These are phyloP conservation scores for Blera fallax DNA, from an alignment of 2,888 invertebrate species.

Conservation along the genomic window DNA sequence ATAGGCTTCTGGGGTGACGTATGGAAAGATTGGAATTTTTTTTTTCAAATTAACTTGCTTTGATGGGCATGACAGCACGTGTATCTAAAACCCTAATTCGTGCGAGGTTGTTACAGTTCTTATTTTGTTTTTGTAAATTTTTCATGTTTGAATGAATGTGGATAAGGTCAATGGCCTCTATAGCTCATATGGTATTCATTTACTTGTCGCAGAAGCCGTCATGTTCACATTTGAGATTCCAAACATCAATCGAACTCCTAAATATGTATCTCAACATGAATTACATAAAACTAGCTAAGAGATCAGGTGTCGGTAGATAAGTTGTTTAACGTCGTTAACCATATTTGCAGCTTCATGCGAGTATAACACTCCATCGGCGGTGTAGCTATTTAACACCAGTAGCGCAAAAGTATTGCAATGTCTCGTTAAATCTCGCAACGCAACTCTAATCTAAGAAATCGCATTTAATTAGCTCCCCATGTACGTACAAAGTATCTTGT, in stretches of 20 bases:
- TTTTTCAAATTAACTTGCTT: conserved; percentile 26
- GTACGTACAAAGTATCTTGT: background rate
- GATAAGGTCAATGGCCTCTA: background rate
- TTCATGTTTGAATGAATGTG: background rate
- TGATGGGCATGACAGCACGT: conserved; percentile 19
- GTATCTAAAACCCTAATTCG: conserved; percentile 49
- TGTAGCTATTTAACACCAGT: background rate
- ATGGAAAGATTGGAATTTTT: conserved; percentile 27
- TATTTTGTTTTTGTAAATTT: background rate
- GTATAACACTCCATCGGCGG: background rate
- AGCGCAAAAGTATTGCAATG: background rate
- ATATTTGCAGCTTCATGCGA: background rate
- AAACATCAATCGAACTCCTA: background rate
- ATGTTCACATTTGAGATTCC: background rate
- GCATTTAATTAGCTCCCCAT: background rate
- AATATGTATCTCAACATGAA: background rate
- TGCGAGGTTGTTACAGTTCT: conserved; percentile 1
- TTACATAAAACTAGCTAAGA: background rate
- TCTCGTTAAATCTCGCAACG: conserved; percentile 18
- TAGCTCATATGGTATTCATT: background rate
- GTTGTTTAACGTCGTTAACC: background rate
- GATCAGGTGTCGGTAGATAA: background rate
- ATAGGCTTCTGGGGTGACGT: conserved; percentile 48
- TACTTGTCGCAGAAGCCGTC: background rate
- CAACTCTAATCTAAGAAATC: background rate